phyloP scores from a whole-genome alignment of 1,140 invertebrate genomes.

The Brachionus asplanchnoidis region DNA sequence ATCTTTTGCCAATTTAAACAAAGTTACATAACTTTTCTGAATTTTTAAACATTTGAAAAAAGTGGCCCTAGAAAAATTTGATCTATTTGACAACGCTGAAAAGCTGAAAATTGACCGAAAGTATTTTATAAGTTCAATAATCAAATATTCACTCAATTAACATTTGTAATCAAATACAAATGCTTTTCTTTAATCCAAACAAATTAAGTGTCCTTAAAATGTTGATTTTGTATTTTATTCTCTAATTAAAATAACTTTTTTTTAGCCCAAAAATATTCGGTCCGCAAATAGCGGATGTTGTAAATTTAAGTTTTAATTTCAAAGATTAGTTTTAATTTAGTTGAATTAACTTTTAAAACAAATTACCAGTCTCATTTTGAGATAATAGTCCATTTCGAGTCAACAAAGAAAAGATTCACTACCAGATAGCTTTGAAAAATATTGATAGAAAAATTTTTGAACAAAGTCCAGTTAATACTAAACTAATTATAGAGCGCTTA shows the following conservation, averaged over 20 bases:
- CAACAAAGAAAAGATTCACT: background rate
- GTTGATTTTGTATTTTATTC: background rate
- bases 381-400: background rate
- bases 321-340: background rate
- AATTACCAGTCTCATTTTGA: background rate
- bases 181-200: background rate
- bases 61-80: background rate
- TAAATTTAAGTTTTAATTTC: background rate
- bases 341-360: background rate
- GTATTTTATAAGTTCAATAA: background rate
- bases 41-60: background rate
- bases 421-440: background rate
- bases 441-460: background rate
- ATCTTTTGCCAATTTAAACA: background rate
- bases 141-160: background rate
- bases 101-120: background rate
- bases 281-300: background rate
- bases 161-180: slow-evolving; percentile 4
- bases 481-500: background rate
- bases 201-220: background rate
- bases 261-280: background rate
- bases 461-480: background rate
- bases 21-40: background rate
- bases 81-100: background rate
- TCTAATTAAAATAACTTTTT: background rate